Percentiles rank a stretch among this genome's conserved stretches.
These are phyloP conservation scores for Cosmorhoe ocellata DNA, from an alignment of 2,888 invertebrate genomes.

Conservation along the genomic window DNA sequence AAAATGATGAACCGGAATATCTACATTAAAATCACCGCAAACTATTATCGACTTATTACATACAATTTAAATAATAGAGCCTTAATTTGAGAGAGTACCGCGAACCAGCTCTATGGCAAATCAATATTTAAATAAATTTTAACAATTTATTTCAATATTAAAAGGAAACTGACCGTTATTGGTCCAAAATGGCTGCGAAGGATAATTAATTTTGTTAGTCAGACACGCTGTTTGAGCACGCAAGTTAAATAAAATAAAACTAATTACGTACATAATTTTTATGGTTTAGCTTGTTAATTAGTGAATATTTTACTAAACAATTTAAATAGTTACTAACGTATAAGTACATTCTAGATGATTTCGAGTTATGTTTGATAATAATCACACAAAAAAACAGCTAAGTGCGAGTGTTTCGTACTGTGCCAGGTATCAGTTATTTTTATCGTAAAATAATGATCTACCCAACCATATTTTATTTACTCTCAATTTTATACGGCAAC, in stretches of 20 bases:
- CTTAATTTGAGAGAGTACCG: slow-evolving; percentile 8
- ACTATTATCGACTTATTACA: too few species aligned
- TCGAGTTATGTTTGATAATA: slow-evolving; percentile 22
- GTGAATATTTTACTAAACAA: slow-evolving; percentile 49
- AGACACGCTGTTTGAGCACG: slow-evolving; percentile 45
- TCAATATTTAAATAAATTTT: not conserved
- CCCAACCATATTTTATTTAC: too few species aligned
- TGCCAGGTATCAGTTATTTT: too few species aligned
- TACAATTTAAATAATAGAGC: slow-evolving; percentile 31
- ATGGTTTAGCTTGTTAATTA: slow-evolving; percentile 54
- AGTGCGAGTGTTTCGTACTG: not conserved
- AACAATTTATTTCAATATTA: not conserved
- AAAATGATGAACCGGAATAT: too few species aligned
- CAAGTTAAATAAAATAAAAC: slow-evolving; percentile 46
- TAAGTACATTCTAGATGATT: slow-evolving; percentile 37
- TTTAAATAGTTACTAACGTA: slow-evolving; percentile 42
- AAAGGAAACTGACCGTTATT: slow-evolving; percentile 17
- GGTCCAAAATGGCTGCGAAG: slow-evolving; percentile 20
- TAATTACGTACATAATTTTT: slow-evolving; percentile 55
- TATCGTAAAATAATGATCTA: too few species aligned
- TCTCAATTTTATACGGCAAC: too few species aligned
- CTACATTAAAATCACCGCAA: too few species aligned
- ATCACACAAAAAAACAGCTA: not conserved
- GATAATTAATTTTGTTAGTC: slow-evolving; percentile 57
- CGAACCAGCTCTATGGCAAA: too few species aligned